These are phyloP conservation scores for Clistopyga incitator DNA, from an alignment of 2,888 invertebrate species.

Conservation along the genomic window DNA sequence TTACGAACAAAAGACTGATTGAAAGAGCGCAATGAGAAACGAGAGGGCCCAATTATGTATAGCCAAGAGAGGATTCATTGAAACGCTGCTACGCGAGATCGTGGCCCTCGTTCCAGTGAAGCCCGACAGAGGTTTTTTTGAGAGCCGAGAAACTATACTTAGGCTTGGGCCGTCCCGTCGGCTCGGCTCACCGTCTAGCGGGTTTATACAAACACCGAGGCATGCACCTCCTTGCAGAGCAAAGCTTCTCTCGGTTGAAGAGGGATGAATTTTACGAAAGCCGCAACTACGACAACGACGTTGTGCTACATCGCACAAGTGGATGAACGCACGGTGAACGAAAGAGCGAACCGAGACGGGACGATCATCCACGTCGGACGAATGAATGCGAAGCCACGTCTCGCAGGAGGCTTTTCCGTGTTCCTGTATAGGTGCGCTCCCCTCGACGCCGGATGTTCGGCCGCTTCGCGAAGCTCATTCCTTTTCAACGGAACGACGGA, in stretches of 20 bases:
- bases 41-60: constrained; percentile 4
- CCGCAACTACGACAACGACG: constrained; percentile 34
- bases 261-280: constrained; percentile 48
- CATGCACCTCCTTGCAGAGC: constrained; percentile 9
- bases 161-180: background rate
- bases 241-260: constrained; percentile 27
- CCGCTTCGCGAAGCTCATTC: constrained; percentile 43
- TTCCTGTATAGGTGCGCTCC: constrained; percentile 32
- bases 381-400: constrained; percentile 54
- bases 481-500: constrained; percentile 62
- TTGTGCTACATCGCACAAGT: constrained; percentile 37
- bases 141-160: constrained; percentile 1
- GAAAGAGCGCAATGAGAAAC: background rate
- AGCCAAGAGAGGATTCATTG: background rate
- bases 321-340: constrained; percentile 37
- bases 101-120: background rate
- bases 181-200: constrained; percentile 8
- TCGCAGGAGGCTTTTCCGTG: constrained; percentile 33
- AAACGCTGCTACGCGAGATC: background rate
- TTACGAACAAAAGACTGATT: constrained; percentile 5
- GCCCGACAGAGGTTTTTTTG: background rate
- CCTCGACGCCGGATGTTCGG: constrained; percentile 53
- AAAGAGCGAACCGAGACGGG: constrained; percentile 29
- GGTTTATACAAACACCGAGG: constrained; percentile 23
- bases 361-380: constrained; percentile 54